phyloP scores from a whole-genome alignment of 1,140 invertebrate genomes.

The Tetranychus urticae region DNA sequence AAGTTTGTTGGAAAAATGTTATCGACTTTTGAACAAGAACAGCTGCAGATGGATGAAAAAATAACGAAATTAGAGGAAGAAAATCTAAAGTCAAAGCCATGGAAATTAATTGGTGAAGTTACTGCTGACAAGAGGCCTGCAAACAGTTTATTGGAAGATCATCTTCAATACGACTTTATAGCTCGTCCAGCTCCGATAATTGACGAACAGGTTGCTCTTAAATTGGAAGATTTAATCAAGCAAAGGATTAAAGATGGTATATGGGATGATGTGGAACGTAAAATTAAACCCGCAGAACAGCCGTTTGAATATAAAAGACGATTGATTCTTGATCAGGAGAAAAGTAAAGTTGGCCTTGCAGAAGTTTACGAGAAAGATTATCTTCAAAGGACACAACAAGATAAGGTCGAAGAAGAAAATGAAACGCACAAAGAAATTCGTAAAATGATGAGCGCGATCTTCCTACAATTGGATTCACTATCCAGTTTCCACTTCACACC shows the following conservation, averaged over 20 bases:
- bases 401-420: slow-evolving; percentile 30
- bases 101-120: slow-evolving; percentile 80
- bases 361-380: slow-evolving; percentile 89
- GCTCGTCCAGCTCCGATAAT: slow-evolving; percentile 57
- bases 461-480: slow-evolving; percentile 68
- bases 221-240: slow-evolving; percentile 68
- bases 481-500: slow-evolving; percentile 86
- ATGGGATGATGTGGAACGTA: slow-evolving; percentile 82
- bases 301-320: slow-evolving; percentile 69
- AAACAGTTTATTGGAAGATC: slow-evolving; percentile 74
- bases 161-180: slow-evolving; percentile 66
- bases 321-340: slow-evolving; percentile 71
- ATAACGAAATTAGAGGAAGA: slow-evolving; percentile 18
- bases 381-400: slow-evolving; percentile 46
- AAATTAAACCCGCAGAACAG: slow-evolving; percentile 60
- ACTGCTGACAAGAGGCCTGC: slow-evolving; percentile 47
- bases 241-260: slow-evolving; percentile 77
- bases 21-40: background rate
- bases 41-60: background rate
- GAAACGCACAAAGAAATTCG: slow-evolving; percentile 46
- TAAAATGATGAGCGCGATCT: slow-evolving; percentile 46
- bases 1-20: background rate
- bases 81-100: slow-evolving; percentile 54
- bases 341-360: slow-evolving; percentile 77
- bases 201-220: slow-evolving; percentile 62